Base-by-base conservation (phyloP, 2,888 invertebrate species). In the Micoletzkya japonica region DNA sequence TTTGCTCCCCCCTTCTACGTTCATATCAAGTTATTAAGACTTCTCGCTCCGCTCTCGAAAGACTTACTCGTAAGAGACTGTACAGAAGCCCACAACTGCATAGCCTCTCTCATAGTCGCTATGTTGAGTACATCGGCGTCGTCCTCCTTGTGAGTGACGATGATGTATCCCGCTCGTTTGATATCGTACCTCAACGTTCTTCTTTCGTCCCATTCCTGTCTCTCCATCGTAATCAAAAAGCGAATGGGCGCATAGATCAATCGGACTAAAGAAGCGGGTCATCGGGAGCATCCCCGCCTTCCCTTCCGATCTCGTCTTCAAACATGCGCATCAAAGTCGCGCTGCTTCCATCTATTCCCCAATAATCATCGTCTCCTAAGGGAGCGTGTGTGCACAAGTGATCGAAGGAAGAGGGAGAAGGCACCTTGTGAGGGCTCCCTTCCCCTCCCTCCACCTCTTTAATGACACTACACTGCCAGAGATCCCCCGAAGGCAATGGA, bases 71-170 rank as follows among this genome's bases (percentile, higher is more conserved):
- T 68, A 7, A 68, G 44, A 30, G 52, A 50, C 72, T 77, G 82
- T 4, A 84, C 77, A 26, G 77, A 73, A 50, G 75, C 75, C 84
- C 84, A 84, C 7, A 84, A 71, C 34, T 82, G 80, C 81, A 81
- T 79, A 4, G 82, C 81, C 2, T 81, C 82, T 57, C 78, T 74
- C 79, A 85, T 77, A 7, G 77, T 78, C 50, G 58, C 57, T 4
- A 59, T 52, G 64, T 82, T 81, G 66, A 84, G 72, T 52, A 84
- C 79, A 71, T 85, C 83, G 1, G 72, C 77, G 32, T 81, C 81
- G n/a, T 82, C 82, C 20, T 78, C 77, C 14, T 76, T 78, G 61
- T 79, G 77, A n/a, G 84, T 85, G n/a, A 85, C 82, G 32, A 85
- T 85, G 28, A 85, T 81, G 72, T 83, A 84, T 6, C 85, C 85